phyloP scores from a whole-genome alignment of 2,797 vertebrate genomes.

The Mastacembelus armatus region DNA sequence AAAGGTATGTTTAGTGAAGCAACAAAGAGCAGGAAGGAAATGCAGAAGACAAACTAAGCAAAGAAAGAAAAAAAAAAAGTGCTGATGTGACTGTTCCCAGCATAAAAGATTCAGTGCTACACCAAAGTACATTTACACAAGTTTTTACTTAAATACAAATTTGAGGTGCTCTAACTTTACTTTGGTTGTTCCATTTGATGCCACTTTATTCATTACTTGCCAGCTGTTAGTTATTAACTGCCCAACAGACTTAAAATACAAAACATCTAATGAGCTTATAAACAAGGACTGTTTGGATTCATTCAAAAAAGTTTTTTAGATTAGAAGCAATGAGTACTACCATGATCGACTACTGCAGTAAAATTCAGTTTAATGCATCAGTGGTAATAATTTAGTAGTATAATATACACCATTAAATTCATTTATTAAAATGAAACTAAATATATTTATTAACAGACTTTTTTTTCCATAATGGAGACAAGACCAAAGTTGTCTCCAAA shows the following conservation, averaged over 20 bases:
- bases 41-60: constrained; percentile 63
- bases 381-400: no score
- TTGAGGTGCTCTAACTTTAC: not conserved
- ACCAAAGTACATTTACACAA: not conserved
- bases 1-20: constrained; percentile 67
- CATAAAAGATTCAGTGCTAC: not conserved
- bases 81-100: not conserved
- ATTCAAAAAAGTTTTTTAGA: no score
- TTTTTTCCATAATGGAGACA: no score
- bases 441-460: no score
- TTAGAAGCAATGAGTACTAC: not conserved
- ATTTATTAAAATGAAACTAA: no score
- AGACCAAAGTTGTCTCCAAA: no score
- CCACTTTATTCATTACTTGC: not conserved
- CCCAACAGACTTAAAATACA: no score
- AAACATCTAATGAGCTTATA: no score
- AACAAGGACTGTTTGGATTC: no score
- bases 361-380: not conserved
- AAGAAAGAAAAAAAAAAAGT: constrained; percentile 67
- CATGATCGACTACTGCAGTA: not conserved
- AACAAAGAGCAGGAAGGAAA: constrained; percentile 82
- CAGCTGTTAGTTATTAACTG: no score
- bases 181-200: not conserved
- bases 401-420: no score
- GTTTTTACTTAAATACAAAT: not conserved